A percentile compares a stretch with the other conserved stretches of the same genome.
These are phyloP conservation scores for Glossophaga mutica DNA, from an alignment of 2,797 vertebrate species.

Conservation along the genomic window DNA sequence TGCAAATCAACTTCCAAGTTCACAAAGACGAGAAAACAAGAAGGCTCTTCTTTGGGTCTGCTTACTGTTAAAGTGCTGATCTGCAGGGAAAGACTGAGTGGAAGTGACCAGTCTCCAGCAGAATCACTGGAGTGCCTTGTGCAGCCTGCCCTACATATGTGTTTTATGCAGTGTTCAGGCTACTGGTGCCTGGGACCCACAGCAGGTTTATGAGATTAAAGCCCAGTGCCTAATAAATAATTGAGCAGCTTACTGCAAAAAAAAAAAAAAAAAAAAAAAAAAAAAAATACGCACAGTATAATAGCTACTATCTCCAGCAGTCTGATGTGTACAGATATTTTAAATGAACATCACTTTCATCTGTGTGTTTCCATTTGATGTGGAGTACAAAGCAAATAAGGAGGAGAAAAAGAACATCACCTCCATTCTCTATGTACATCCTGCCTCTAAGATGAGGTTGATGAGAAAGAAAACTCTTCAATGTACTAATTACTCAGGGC, in stretches of 20 bases:
- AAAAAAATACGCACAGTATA: slow-evolving; percentile 42
- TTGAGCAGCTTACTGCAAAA: slow-evolving; percentile 80
- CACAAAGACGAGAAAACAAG: slow-evolving; percentile 12
- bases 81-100: neutral
- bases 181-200: slow-evolving; percentile 55
- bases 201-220: slow-evolving; percentile 85
- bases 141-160: neutral
- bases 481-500: slow-evolving; percentile 21
- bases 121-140: neutral
- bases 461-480: neutral
- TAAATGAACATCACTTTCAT: slow-evolving; percentile 74
- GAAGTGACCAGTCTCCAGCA: neutral
- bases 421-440: neutral
- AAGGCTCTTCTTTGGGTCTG: neutral
- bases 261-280: slow-evolving; percentile 42
- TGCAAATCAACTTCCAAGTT: slow-evolving; percentile 13
- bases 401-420: slow-evolving; percentile 30
- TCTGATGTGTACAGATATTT: slow-evolving; percentile 77
- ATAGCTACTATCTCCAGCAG: slow-evolving; percentile 70
- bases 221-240: slow-evolving; percentile 83
- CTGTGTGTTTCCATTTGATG: slow-evolving; percentile 52
- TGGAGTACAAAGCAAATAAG: slow-evolving; percentile 15
- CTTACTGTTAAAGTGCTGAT: slow-evolving; percentile 58
- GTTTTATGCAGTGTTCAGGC: slow-evolving; percentile 43
- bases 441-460: neutral